Conservation (phyloP, 2,113 vertebrate genomes). For the Propithecus coquereli region DNA sequence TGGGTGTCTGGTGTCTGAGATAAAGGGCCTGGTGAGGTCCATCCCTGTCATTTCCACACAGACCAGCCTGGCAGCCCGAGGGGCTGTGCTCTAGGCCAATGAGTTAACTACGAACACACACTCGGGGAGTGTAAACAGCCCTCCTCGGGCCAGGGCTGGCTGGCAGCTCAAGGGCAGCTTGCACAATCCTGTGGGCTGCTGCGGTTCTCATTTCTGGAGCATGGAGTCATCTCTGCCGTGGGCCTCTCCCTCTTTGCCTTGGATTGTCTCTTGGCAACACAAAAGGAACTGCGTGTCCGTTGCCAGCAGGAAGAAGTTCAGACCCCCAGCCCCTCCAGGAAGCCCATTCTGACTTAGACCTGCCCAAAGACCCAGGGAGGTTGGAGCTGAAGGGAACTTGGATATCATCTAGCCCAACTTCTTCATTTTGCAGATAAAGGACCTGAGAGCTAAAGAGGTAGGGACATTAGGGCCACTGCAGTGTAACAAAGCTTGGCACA, state of each 20-base stretch:
- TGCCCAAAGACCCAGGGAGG: background rate
- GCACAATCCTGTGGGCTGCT: conserved; percentile 76
- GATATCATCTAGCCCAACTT: background rate
- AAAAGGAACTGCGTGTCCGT: conserved; percentile 33
- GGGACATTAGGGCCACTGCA: background rate
- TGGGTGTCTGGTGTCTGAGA: background rate
- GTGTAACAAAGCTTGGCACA: background rate
- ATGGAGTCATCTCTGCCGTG: conserved; percentile 69
- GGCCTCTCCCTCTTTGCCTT: conserved; percentile 66
- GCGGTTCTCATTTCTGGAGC: conserved; percentile 74
- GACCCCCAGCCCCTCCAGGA: background rate
- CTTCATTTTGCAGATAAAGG: background rate
- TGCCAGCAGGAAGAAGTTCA: conserved; percentile 13
- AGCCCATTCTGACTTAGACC: background rate
- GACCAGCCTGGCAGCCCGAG: background rate
- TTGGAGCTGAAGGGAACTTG: background rate
- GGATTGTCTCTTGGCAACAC: conserved; percentile 66
- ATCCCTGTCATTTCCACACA: background rate
- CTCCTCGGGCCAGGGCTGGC: conserved; percentile 56
- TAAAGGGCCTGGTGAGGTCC: background rate
- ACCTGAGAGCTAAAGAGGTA: background rate
- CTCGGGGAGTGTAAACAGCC: conserved; percentile 63
- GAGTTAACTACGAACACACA: background rate
- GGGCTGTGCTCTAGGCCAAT: background rate
- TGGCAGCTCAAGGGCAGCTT: conserved; percentile 71